Percentiles rank a stretch among this genome's conserved stretches.
These are phyloP conservation scores for Eumacrocentrus americanus DNA, from an alignment of 2,888 invertebrate species.

Conservation along the genomic window DNA sequence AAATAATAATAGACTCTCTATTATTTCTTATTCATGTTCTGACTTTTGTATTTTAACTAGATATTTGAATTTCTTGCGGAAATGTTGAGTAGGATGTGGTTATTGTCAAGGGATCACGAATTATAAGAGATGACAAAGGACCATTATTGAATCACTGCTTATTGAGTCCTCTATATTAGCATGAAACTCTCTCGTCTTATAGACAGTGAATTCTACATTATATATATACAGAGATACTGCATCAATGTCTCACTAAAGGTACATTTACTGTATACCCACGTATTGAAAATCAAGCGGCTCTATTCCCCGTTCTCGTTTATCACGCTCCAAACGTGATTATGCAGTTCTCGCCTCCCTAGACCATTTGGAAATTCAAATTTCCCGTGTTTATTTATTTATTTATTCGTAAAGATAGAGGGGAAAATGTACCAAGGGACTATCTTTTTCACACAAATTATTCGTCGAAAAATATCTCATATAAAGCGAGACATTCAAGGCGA, in stretches of 20 bases:
- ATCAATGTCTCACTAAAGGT: not conserved
- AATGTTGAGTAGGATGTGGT: too few species aligned
- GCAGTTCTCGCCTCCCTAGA: not conserved
- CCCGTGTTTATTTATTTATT: conserved; percentile 10
- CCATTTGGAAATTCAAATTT: conserved; percentile 17
- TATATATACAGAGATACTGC: not conserved
- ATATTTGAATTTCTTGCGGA: too few species aligned
- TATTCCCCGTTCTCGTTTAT: conserved; percentile 14
- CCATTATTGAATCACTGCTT: conserved; percentile 14
- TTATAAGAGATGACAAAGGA: too few species aligned
- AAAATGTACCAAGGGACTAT: too few species aligned
- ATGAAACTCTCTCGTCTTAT: conserved; percentile 7
- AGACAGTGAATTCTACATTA: not conserved
- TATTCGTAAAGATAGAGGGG: conserved; percentile 3
- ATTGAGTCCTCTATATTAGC: conserved; percentile 4
- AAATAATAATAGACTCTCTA: too few species aligned
- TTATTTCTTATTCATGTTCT: too few species aligned
- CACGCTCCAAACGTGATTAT: conserved; percentile 12
- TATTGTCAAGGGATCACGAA: too few species aligned
- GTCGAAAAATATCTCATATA: too few species aligned
- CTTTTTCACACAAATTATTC: too few species aligned
- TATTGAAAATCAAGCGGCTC: conserved; percentile 18
- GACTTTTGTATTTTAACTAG: too few species aligned
- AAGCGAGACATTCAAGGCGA: too few species aligned
- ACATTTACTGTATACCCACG: not conserved